Percentiles rank a stretch among this genome's conserved stretches.
These are phyloP conservation scores for Danio kyathit DNA, from an alignment of 2,797 vertebrate genomes.

Conservation along the genomic window DNA sequence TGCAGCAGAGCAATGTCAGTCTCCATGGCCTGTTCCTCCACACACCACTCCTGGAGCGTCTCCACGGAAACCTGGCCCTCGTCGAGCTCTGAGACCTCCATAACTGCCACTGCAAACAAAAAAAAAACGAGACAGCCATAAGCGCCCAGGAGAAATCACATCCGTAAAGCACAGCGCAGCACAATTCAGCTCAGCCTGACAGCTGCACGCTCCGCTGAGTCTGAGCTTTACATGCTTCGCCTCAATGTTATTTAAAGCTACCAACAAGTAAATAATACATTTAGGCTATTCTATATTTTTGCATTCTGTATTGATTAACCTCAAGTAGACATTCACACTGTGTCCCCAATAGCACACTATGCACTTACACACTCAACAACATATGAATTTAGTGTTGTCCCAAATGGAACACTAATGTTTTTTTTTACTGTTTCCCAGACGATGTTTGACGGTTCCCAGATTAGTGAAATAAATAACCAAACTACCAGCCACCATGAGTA, in stretches of 20 bases:
- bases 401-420: too few relatives aligned
- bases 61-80: constrained; percentile 96
- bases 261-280: background rate
- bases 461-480: too few relatives aligned
- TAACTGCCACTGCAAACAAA: constrained; percentile 87
- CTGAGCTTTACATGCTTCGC: constrained; percentile 6
- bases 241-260: background rate
- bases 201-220: constrained; percentile 29
- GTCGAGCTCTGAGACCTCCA: constrained; percentile 92
- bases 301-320: background rate
- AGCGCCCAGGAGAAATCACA: constrained; percentile 35
- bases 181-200: constrained; percentile 9
- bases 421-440: too few relatives aligned
- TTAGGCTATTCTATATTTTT: background rate
- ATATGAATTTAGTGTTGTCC: too few relatives aligned
- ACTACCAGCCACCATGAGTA: too few relatives aligned
- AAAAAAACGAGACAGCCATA: constrained; percentile 21
- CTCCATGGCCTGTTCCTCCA: constrained; percentile 99
- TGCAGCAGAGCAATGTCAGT: constrained; percentile 95
- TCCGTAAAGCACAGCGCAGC: constrained; percentile 9
- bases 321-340: too few relatives aligned
- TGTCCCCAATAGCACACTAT: too few relatives aligned
- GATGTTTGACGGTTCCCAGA: too few relatives aligned
- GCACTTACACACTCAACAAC: too few relatives aligned
- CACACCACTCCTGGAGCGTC: constrained; percentile 95